Conservation (phyloP, 2,113 vertebrate species). For the Pantherophis guttatus region DNA sequence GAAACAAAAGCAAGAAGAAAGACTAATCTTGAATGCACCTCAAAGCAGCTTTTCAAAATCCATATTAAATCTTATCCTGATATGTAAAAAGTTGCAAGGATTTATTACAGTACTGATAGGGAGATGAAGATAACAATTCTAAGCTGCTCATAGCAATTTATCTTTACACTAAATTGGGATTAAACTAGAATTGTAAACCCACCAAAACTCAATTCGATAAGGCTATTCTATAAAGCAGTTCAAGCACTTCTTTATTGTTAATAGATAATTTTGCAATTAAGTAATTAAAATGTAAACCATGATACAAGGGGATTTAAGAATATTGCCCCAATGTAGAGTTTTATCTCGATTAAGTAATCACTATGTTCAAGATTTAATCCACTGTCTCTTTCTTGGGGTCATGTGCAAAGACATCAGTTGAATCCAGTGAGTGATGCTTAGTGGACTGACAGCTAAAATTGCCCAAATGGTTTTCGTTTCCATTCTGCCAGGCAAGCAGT, state of each 20-base stretch:
- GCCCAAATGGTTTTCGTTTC: conserved; percentile 42
- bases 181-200: conserved; percentile 23
- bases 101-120: background rate
- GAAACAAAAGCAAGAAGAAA: background rate
- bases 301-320: background rate
- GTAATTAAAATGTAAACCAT: conserved; percentile 33
- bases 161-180: background rate
- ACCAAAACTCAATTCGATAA: conserved; percentile 44
- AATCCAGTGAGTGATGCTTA: conserved; percentile 9
- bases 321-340: conserved; percentile 16
- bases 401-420: conserved; percentile 34
- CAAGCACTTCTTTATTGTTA: background rate
- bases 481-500: conserved; percentile 14
- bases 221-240: conserved; percentile 8
- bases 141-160: conserved; percentile 16
- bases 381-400: conserved; percentile 45
- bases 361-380: conserved; percentile 36
- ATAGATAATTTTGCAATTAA: conserved; percentile 22
- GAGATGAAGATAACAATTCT: background rate
- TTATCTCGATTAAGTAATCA: conserved; percentile 12
- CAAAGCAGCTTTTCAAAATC: background rate
- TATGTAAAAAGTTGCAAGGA: background rate
- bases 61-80: background rate
- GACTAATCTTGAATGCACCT: background rate
- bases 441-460: conserved; percentile 19